phyloP scores from a whole-genome alignment of 2,113 vertebrate species.

The Dissostichus mawsoni region DNA sequence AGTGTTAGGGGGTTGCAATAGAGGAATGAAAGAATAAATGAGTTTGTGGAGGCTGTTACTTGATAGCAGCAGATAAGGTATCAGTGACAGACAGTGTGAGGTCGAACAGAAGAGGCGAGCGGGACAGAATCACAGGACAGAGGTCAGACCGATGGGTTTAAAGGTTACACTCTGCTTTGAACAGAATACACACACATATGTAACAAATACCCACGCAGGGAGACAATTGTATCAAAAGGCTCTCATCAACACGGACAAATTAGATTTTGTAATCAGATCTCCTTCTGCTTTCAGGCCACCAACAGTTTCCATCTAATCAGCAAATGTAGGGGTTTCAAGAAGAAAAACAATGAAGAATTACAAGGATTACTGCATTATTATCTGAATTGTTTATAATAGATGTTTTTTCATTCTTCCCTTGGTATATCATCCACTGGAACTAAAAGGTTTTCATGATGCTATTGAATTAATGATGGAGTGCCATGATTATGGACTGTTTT shows the following conservation, averaged over 20 bases:
- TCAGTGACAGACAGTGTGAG: constrained; percentile 60
- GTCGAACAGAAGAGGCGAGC: constrained; percentile 40
- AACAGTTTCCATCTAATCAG: constrained; percentile 22
- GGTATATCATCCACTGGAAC: not conserved
- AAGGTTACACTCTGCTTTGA: constrained; percentile 42
- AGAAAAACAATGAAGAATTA: constrained; percentile 20
- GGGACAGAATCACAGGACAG: constrained; percentile 44
- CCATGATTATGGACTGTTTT: constrained; percentile 1
- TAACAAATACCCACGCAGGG: constrained; percentile 36
- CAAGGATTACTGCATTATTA: not conserved
- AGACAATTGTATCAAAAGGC: constrained; percentile 28
- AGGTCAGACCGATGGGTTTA: constrained; percentile 59
- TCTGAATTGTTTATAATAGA: not conserved
- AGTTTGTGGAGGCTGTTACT: constrained; percentile 59
- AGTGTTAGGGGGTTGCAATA: constrained; percentile 17
- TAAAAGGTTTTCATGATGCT: constrained; percentile 27
- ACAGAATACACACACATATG: constrained; percentile 33
- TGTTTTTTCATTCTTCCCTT: not conserved
- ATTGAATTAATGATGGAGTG: constrained; percentile 3
- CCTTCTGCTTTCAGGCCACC: constrained; percentile 30
- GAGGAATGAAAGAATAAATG: constrained; percentile 55
- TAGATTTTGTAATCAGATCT: constrained; percentile 55
- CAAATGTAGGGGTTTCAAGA: constrained; percentile 1
- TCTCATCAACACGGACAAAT: constrained; percentile 50
- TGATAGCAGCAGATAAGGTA: constrained; percentile 71